Base-by-base conservation (phyloP, 92 coral and sea anemone species). In the Palythoa grandiflora region DNA sequence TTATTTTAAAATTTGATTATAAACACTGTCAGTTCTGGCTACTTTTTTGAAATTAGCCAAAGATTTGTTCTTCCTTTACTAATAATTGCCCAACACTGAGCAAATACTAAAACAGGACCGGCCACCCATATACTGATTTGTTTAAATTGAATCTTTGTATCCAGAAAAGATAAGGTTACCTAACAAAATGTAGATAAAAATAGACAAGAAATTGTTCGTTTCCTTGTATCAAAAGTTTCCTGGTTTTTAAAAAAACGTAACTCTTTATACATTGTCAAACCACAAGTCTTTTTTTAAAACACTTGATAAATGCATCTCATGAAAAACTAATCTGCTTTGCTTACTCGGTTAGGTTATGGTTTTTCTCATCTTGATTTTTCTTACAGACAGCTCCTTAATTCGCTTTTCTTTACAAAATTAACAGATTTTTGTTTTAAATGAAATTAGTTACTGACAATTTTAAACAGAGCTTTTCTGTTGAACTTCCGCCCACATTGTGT, bases 61-160 rank as follows among this genome's bases (percentile, higher is more conserved):
- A 80, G 75, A 81, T 63, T 66, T 66, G 73, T 65, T 65, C 73
- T 2, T 44, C 65, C 47, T 16, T 61, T 47, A 17, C 28, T 44
- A 53, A 47, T 35, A 54, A 53, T 20, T 28, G 14, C 21, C 48
- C 83, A 54, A 20, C 86, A 81, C 37, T 40, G 86, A 81, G 47
- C 57, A 81, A 77, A 53, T 77, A 77, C 40, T 80, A 50, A 48
- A 81, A 66, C 12, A 79, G 61, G 65, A 19, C n/a, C 50, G 50
- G 50, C 40, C 44, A 63, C 73, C 74, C 85, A 39, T 63, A 48
- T 11, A 52, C 65, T 44, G 65, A 66, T 81, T 66, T 81, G 86
- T 68, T 65, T 81, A 81, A 81, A 63, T 47, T 81, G 75, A 6
- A 61, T 81, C 57, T 81, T 81, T 66, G 86, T 81, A 68, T 68